phyloP scores from a whole-genome alignment of 37 sponge, comb jelly and placozoan genomes.

The Chondrilla cf. caribensis region DNA sequence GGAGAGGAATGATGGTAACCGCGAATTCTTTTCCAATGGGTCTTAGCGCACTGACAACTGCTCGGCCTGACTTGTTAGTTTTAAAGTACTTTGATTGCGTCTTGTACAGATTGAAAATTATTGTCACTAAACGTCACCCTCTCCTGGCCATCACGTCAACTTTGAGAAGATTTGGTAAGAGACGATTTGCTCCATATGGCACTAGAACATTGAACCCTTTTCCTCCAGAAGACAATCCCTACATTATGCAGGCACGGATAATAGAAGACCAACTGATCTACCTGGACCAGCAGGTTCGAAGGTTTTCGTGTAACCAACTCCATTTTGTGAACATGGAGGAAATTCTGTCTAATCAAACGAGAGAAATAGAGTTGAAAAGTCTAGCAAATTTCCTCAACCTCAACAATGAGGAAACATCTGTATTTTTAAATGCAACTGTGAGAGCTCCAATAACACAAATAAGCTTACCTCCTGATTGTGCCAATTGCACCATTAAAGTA shows the following conservation, averaged over 20 bases:
- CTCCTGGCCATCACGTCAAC: background rate
- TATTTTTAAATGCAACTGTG: background rate
- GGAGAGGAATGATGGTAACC: too few species aligned
- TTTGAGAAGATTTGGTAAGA: conserved; percentile 8
- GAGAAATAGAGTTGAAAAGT: background rate
- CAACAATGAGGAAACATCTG: background rate
- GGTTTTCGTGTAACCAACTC: background rate
- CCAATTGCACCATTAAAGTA: background rate
- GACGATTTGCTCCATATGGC: background rate
- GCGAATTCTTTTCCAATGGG: conserved; percentile 6
- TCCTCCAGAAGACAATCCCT: conserved; percentile 1
- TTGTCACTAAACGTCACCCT: conserved; percentile 8
- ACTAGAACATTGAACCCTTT: background rate
- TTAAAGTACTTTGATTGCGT: conserved; percentile 21
- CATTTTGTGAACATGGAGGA: background rate
- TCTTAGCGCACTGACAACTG: background rate
- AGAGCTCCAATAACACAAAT: background rate
- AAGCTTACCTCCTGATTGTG: background rate
- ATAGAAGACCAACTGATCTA: background rate
- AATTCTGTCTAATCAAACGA: background rate
- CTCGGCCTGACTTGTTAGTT: conserved; percentile 4
- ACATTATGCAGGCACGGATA: background rate
- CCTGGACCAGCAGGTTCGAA: background rate
- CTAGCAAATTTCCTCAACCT: background rate
- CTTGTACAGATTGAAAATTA: conserved; percentile 12